These are phyloP conservation scores for Chaetura pelagica DNA, from an alignment of 2,113 vertebrate genomes.

Conservation along the genomic window DNA sequence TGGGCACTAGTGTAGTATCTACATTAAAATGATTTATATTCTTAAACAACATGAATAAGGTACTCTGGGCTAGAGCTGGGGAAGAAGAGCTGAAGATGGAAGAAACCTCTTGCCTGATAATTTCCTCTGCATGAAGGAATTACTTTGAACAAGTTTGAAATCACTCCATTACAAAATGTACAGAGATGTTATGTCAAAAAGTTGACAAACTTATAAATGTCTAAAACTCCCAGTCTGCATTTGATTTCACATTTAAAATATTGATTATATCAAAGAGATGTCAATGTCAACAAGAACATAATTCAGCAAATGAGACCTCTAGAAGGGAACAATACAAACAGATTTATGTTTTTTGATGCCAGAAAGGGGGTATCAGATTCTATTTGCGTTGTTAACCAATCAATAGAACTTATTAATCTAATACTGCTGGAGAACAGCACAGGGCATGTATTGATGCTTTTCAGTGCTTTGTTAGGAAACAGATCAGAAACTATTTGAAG, in stretches of 20 bases:
- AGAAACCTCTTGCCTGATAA: background rate
- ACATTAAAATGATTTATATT: background rate
- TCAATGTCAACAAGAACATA: constrained; percentile 62
- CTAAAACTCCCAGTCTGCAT: constrained; percentile 33
- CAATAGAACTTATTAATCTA: constrained; percentile 71
- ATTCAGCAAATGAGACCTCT: constrained; percentile 57
- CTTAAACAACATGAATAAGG: background rate
- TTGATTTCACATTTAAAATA: constrained; percentile 72
- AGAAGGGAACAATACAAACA: constrained; percentile 71
- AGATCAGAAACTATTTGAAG: constrained; percentile 61
- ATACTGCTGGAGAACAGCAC: constrained; percentile 44
- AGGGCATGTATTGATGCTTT: constrained; percentile 55
- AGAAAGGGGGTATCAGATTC: constrained; percentile 22
- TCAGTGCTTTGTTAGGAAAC: constrained; percentile 47
- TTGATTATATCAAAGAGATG: constrained; percentile 64
- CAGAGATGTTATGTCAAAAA: background rate
- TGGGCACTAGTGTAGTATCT: background rate
- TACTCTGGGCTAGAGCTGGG: background rate
- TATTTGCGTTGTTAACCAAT: constrained; percentile 65
- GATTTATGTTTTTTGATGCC: constrained; percentile 70
- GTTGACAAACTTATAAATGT: constrained; percentile 53
- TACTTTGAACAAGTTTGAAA: background rate
- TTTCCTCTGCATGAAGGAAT: background rate
- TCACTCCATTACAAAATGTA: background rate
- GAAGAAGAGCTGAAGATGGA: background rate